Evolutionary conservation across 2,797 vertebrate species (phyloP).

Genomic region (Diplodus puntazzo): DNA sequence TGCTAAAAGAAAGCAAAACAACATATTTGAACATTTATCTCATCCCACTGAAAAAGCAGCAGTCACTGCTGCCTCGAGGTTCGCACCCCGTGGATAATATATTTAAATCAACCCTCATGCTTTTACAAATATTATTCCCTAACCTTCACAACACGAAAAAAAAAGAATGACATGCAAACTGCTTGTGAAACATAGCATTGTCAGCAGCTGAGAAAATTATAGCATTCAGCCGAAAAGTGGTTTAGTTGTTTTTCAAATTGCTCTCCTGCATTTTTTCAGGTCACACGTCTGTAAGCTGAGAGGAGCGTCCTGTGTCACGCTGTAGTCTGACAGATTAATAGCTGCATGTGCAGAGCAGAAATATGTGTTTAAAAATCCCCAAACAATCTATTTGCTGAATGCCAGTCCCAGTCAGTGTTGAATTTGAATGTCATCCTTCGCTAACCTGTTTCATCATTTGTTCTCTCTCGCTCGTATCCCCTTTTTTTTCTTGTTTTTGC

Average conservation of each 20-base stretch:
- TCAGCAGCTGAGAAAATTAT: slow-evolving; percentile 8
- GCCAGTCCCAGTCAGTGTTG: not conserved
- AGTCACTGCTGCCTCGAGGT: not conserved
- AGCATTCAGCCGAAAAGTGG: slow-evolving; percentile 1
- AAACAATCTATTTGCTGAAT: not conserved
- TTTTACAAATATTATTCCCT: slow-evolving; percentile 1
- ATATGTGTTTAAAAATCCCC: slow-evolving; percentile 16
- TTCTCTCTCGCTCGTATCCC: slow-evolving; percentile 8
- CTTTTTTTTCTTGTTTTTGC: slow-evolving; percentile 30
- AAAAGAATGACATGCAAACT: not conserved
- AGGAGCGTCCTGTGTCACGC: not conserved
- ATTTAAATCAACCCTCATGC: not conserved
- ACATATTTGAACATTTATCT: not conserved
- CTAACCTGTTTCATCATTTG: slow-evolving; percentile 44
- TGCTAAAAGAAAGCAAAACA: not conserved
- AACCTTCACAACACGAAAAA: not conserved
- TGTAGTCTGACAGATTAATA: slow-evolving; percentile 10
- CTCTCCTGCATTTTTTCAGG: not conserved
- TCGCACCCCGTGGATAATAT: not conserved
- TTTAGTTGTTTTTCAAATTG: slow-evolving; percentile 12
- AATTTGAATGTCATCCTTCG: slow-evolving; percentile 53
- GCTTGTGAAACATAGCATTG: not conserved
- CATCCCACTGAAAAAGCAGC: not conserved
- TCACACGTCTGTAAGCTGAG: slow-evolving; percentile 2
- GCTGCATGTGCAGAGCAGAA: not conserved